phyloP scores from a whole-genome alignment of 2,113 vertebrate genomes.

The Triplophysa rosa region DNA sequence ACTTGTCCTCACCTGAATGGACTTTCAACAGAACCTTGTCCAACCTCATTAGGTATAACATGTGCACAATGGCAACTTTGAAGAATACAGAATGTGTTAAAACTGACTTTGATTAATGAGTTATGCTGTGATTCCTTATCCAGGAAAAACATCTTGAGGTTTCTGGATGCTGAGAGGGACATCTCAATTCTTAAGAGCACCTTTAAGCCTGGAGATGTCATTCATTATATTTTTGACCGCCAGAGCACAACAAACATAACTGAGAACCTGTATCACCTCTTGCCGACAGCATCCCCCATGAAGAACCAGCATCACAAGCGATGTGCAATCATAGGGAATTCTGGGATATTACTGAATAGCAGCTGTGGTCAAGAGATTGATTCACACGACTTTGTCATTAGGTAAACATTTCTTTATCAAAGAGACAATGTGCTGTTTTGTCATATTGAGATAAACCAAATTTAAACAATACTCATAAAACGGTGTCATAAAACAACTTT shows the following conservation, averaged over 20 bases:
- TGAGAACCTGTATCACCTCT: slow-evolving; percentile 88
- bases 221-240: slow-evolving; percentile 94
- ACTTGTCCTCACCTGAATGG: slow-evolving; percentile 58
- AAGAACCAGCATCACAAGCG: slow-evolving; percentile 87
- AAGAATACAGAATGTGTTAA: background rate
- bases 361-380: slow-evolving; percentile 92
- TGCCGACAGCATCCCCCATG: slow-evolving; percentile 86
- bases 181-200: slow-evolving; percentile 94
- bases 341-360: slow-evolving; percentile 90
- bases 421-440: background rate
- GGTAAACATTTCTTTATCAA: slow-evolving; percentile 67
- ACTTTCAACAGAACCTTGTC: slow-evolving; percentile 75
- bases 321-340: slow-evolving; percentile 95
- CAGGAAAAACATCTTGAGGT: slow-evolving; percentile 92
- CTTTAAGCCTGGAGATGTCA: slow-evolving; percentile 87
- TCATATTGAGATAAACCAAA: background rate
- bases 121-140: background rate
- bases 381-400: slow-evolving; percentile 89
- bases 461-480: background rate
- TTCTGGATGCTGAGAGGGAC: slow-evolving; percentile 92
- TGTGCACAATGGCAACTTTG: background rate
- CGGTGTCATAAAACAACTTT: background rate
- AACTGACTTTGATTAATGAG: background rate
- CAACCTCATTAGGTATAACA: slow-evolving; percentile 71
- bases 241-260: slow-evolving; percentile 95